Evolutionary conservation across 1,140 invertebrate genomes (phyloP), one percentile per base, ranked within the genome.

Genomic region (Heliconius melpomene): DNA sequence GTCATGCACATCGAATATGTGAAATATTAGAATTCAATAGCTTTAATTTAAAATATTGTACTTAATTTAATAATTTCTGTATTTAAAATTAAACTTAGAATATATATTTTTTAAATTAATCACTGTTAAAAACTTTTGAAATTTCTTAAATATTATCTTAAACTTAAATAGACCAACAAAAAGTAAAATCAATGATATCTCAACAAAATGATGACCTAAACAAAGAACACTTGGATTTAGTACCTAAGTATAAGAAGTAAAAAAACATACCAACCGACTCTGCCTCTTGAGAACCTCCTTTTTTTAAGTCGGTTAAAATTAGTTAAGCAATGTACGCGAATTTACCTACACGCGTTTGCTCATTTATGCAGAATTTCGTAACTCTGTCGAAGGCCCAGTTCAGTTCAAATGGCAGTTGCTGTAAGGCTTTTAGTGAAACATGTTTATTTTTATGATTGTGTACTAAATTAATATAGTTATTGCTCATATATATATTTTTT

Each of bases 321-420:
- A 29, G 36, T 79, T 79, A 60, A 54, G 72, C 50, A 79, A 75
- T 75, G 66, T 40, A 54, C 40, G 79, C 74, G 66, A 79, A 79
- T 79, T 79, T 79, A 71, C 46, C 66, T 72, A 38, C 36, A 72
- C 13, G 66, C 13, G 29, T 66, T 66, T 29, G 26, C 52, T 77
- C 29, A 72, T 76, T 76, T 79, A 79, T 76, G 79, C 46, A 76
- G 2, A 79, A 79, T 79, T 79, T 75, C 79, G 79, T 72, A 75
- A 79, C n/a, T 38, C 32, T 13, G 72, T 79, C 74, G 79, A 79
- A 71, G 74, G 50, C 57, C 74, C 72, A 79, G 74, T 75, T 79
- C 36, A 32, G 50, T 79, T 72, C 50, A 79, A 79, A 79, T 79
- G 79, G 66, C 78, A 79, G 60, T 79, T 70, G 60, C 60, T 72